Evolutionary conservation across 2,797 vertebrate genomes (phyloP), one percentile per base, ranked within the genome.

Genomic region (Macropodus opercularis): DNA sequence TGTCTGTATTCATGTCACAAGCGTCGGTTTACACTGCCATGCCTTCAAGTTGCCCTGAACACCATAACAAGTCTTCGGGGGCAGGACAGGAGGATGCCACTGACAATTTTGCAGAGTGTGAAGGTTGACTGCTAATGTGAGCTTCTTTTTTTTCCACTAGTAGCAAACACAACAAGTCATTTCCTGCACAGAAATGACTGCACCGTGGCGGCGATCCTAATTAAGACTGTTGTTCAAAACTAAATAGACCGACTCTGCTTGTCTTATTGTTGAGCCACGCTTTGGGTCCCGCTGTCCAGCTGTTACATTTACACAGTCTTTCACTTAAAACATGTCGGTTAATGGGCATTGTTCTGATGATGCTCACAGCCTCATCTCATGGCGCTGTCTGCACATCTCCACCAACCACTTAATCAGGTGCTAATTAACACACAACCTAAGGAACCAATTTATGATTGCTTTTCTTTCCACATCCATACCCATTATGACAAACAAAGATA

Each of bases 381-480:
- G 51, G 44, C 51, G 13, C 11, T n/a, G 38, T 13, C 9, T 46
- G 50, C 54, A 77, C 73, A 54, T 75, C 66, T 85, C 62, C 50
- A 22, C 77, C 84, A 80, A 79, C 77, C 71, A 44, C 69, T 86
- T 77, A 77, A 85, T 86, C 73, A 64, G 57, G 51, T 53, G 34
- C 69, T 85, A 88, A 88, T 90, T 84, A 87, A 86, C 57, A 51
- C 77, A 75, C 54, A 82, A 80, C 72, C 66, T 43, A 39, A 68
- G 40, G 72, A 79, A 58, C 22, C 49, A 57, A 73, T 71, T 69
- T 54, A 53, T 77, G 64, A 65, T 77, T 76, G 52, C 61, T 75
- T 83, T 75, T 69, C 43, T 63, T 66, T 48, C 47, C 59, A 57
- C 58, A 55, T 61, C 74, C 69, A 50, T 47, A 69, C 43, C 55